phyloP scores from a whole-genome alignment of 2,888 invertebrate species.

The Drosophila prolongata region DNA sequence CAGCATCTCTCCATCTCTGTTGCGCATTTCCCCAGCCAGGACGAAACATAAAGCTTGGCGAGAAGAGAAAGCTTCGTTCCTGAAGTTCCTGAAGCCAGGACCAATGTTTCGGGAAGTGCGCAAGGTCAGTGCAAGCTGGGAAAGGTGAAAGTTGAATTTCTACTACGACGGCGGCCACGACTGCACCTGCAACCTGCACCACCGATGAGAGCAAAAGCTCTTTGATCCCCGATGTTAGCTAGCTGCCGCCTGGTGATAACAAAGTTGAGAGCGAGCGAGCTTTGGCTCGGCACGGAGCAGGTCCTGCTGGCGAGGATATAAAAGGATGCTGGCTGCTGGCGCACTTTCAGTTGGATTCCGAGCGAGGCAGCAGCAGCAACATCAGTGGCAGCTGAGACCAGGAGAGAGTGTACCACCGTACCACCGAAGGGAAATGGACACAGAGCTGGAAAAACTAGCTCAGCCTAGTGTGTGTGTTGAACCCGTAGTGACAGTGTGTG shows the following conservation, averaged over 20 bases:
- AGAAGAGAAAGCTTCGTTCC: conserved; percentile 70
- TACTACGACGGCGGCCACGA: conserved; percentile 1
- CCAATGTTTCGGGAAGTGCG: conserved; percentile 69
- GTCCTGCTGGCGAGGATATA: conserved; percentile 59
- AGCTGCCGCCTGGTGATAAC: conserved; percentile 41
- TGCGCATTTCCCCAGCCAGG: conserved; percentile 54
- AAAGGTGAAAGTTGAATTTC: conserved; percentile 54
- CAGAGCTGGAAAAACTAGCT: conserved; percentile 72
- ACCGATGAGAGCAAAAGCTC: conserved; percentile 30
- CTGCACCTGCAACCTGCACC: conserved; percentile 45
- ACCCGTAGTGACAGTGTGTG: conserved; percentile 12
- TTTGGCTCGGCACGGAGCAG: conserved; percentile 17
- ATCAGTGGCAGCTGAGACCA: conserved; percentile 21
- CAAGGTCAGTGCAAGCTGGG: conserved; percentile 80
- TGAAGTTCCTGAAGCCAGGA: conserved; percentile 69
- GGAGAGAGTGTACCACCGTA: conserved; percentile 5
- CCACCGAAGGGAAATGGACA: conserved; percentile 29
- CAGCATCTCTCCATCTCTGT: conserved; percentile 5
- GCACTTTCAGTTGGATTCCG: conserved; percentile 78
- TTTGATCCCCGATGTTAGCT: conserved; percentile 16
- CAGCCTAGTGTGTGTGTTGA: conserved; percentile 41
- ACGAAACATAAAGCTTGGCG: conserved; percentile 48
- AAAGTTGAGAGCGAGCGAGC: conserved; percentile 39
- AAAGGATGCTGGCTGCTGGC: conserved; percentile 68
- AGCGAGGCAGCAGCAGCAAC: conserved; percentile 71